A percentile compares a stretch with the other conserved stretches of the same genome.
Evolutionary conservation across 2,113 vertebrate species (phyloP).

Genomic region (Hippolais icterina): DNA sequence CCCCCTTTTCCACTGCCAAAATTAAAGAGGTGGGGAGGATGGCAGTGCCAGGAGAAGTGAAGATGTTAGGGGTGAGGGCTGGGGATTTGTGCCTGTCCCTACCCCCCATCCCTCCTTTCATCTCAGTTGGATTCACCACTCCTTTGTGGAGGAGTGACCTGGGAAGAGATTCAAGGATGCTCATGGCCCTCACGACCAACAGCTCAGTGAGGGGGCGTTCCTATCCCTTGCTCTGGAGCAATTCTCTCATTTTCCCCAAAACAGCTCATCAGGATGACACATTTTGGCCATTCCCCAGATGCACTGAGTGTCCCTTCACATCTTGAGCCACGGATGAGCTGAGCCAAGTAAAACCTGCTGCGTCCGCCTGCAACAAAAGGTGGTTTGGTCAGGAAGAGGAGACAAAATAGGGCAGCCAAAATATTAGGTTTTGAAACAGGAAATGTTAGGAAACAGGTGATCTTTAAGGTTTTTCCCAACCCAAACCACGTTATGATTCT

Average conservation of each 20-base stretch:
- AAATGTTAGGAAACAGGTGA: neutral
- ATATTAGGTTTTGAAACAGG: neutral
- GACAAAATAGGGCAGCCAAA: neutral
- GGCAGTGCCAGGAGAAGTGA: neutral
- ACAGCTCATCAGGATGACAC: accelerated
- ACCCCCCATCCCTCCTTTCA: neutral
- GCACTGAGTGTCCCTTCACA: accelerated
- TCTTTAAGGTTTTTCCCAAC: neutral
- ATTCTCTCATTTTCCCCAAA: accelerated
- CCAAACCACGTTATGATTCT: neutral
- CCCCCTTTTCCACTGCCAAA: neutral
- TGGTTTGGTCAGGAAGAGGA: accelerated
- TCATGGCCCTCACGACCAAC: neutral
- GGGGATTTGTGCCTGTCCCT: accelerated
- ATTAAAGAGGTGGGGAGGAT: neutral
- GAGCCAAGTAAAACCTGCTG: neutral
- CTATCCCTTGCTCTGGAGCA: neutral
- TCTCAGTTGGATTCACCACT: neutral
- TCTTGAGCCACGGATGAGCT: accelerated
- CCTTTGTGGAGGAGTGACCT: neutral
- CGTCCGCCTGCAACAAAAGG: neutral
- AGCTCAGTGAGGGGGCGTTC: accelerated
- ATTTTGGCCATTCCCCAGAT: accelerated
- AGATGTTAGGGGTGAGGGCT: neutral
- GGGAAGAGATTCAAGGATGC: neutral